A percentile compares a stretch with the other conserved stretches of the same genome.
Conservation (phyloP, 2,888 invertebrate species). For the Pristionchus maxplancki region DNA sequence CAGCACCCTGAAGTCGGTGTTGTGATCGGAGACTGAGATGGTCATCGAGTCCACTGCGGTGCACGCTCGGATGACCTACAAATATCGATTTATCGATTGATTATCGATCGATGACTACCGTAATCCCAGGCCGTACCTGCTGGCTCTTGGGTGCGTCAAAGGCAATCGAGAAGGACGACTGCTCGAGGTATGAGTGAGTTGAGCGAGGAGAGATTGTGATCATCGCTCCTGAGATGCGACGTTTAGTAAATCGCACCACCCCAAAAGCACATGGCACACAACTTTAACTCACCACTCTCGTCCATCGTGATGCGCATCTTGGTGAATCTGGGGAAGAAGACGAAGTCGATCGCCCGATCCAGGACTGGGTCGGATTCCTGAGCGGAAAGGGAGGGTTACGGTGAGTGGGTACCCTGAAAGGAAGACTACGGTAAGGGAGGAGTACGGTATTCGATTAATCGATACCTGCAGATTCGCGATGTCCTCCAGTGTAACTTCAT, state of each 20-base stretch:
- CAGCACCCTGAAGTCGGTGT: background rate
- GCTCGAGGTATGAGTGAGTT: constrained; percentile 9
- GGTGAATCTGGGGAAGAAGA: constrained; percentile 41
- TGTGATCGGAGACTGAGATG: constrained; percentile 16
- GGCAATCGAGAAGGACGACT: background rate
- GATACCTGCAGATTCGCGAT: constrained; percentile 36
- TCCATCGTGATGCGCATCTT: constrained; percentile 49
- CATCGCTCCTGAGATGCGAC: background rate
- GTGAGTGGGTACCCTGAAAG: background rate
- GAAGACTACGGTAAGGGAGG: constrained; percentile 19
- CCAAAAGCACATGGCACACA: background rate
- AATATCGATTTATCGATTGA: constrained; percentile 11
- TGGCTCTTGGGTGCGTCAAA: background rate
- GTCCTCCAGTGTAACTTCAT: constrained; percentile 23
- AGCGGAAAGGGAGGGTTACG: background rate
- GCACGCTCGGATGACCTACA: background rate
- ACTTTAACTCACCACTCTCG: background rate
- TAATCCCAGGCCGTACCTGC: background rate
- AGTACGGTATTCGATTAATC: background rate
- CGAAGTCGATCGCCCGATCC: background rate
- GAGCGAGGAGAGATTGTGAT: constrained; percentile 19
- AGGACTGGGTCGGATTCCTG: background rate
- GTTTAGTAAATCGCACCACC: constrained; percentile 29
- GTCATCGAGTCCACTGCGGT: constrained; percentile 35
- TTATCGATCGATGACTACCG: background rate